phyloP scores from a whole-genome alignment of 2,113 vertebrate genomes.

The Ceyx margarethae region DNA sequence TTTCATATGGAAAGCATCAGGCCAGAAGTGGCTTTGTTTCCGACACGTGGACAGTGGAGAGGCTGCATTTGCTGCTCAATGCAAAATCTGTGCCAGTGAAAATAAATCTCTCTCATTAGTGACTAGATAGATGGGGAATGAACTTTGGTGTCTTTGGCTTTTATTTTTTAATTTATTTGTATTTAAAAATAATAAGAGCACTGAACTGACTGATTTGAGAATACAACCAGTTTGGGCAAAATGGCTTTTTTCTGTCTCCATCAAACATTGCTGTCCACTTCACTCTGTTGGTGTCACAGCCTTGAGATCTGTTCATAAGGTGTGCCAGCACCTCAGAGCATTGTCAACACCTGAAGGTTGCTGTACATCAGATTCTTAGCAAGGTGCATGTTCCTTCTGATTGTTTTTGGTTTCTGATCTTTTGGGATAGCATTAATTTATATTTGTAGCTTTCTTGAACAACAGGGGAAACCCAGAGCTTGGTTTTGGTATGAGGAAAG shows the following conservation, averaged over 20 bases:
- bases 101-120: slow-evolving; percentile 6
- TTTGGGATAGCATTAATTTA: not conserved
- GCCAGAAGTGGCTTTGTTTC: slow-evolving; percentile 53
- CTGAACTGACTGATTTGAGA: not conserved
- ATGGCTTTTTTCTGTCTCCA: not conserved
- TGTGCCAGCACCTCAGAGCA: not conserved
- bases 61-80: not conserved
- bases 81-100: not conserved
- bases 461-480: not conserved
- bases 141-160: not conserved
- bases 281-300: not conserved
- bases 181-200: not conserved
- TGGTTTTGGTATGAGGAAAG: not conserved
- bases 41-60: slow-evolving; percentile 12
- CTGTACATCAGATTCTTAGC: not conserved
- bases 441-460: not conserved
- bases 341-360: not conserved
- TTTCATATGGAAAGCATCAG: slow-evolving; percentile 49
- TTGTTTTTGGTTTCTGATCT: not conserved
- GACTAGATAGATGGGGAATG: not conserved
- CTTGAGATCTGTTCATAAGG: not conserved
- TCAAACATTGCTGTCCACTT: not conserved
- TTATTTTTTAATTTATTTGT: not conserved
- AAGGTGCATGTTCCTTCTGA: not conserved
- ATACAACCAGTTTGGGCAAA: not conserved